Evolutionary conservation across 2,888 invertebrate genomes (phyloP).

Genomic region (Drosophila flavopinicola): DNA sequence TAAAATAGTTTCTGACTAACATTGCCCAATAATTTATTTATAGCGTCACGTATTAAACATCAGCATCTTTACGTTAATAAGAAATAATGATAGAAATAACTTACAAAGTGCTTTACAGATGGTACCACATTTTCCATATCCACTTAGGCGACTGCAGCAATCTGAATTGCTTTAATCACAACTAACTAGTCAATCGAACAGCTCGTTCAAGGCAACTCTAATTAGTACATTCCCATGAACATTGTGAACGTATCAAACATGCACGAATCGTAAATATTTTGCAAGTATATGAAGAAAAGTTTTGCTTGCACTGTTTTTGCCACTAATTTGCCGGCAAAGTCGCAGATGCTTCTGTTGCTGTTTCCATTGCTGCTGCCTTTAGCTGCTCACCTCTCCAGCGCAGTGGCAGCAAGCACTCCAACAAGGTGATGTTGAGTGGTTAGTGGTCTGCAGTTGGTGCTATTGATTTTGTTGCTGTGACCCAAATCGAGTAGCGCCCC

Average conservation of each 20-base stretch:
- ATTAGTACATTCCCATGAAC: neutral
- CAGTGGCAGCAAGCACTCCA: too few relatives aligned
- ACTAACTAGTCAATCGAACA: neutral
- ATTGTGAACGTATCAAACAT: too few relatives aligned
- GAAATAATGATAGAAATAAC: too few relatives aligned
- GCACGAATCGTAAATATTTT: neutral
- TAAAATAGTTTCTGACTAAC: too few relatives aligned
- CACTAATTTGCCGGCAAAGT: too few relatives aligned
- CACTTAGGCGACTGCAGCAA: neutral
- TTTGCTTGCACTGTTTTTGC: too few relatives aligned
- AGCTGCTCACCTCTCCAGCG: too few relatives aligned
- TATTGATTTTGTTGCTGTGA: slow-evolving; percentile 73
- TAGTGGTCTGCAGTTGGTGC: slow-evolving; percentile 17
- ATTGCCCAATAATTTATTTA: too few relatives aligned
- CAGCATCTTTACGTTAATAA: too few relatives aligned
- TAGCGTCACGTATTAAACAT: too few relatives aligned
- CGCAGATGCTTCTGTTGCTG: too few relatives aligned
- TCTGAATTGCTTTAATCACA: neutral
- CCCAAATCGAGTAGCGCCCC: slow-evolving; percentile 50
- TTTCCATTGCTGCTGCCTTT: too few relatives aligned
- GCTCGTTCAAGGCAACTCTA: neutral
- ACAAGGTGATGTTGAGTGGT: slow-evolving; percentile 20
- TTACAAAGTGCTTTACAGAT: neutral
- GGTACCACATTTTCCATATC: neutral
- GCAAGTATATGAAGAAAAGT: neutral